Base-by-base conservation (phyloP, 1,140 invertebrate species). In the Dendrolimus punctatus region DNA sequence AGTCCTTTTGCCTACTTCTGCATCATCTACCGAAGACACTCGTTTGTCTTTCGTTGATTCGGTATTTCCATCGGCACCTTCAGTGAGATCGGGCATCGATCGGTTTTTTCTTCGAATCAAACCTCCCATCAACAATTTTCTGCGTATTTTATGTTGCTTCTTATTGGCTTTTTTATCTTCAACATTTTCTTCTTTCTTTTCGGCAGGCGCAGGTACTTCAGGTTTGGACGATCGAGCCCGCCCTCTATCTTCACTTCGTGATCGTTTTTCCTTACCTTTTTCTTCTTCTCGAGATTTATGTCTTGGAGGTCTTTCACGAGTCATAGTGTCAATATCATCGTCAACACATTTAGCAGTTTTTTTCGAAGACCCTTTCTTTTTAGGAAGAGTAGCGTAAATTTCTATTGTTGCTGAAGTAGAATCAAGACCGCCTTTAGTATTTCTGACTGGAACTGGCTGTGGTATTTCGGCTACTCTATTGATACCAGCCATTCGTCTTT, bases 321-420 rank as follows among this genome's bases (percentile, higher is more conserved):
- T 88, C 0, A 91, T 88, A 40, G 89, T 85, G 66, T 93, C 91
- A 64, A 93, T 91, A 63, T 92, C 92, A 70, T 95, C 91, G 73
- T 93, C 92, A 43, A 91, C 90, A 38, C 83, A 74, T 23, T 90
- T 89, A 2, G 89, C 80, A 52, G 93, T 90, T 42, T 90, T 91
- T 56, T 92, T 91, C 2, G 91, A 71, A 0, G 88, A 90, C 40
- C 91, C 90, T 74, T 95, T 95, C 79, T 95, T 96, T 82, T 97
- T 97, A 2, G 96, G 96, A 8, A 97, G 75, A 4, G 96, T 97
- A 0, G 95, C 96, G 71, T 97, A 97, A 58, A 97, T 95, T 83
- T 96, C 95, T 49, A 96, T 96, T 68, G 90, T 95, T 2, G 88
- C 85, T 4, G 80, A 76, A 2, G 89, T 83, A 68, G 90, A 91